Conservation (phyloP, 2,797 vertebrate species). For the Xenentodon cancila region DNA sequence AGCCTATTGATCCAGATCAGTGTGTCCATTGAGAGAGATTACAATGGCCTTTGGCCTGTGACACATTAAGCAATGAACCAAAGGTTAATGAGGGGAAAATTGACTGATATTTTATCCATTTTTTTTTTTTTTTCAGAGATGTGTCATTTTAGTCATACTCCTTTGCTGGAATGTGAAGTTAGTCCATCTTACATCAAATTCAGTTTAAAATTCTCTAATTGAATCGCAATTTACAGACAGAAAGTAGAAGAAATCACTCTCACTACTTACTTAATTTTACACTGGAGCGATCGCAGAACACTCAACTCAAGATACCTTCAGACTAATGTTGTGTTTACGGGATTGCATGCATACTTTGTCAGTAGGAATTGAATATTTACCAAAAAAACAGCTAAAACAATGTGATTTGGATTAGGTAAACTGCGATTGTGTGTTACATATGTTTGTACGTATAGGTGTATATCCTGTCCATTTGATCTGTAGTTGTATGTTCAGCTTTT, state of each 20-base stretch:
- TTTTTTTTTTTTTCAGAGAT: constrained; percentile 30
- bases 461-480: constrained; percentile 32
- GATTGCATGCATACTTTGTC: constrained; percentile 3
- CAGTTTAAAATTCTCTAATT: constrained; percentile 18
- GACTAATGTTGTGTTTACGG: constrained; percentile 8
- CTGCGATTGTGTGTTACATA: background rate
- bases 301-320: too few species aligned
- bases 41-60: constrained; percentile 83
- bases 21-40: constrained; percentile 81
- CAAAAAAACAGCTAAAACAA: background rate
- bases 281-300: too few species aligned
- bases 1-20: constrained; percentile 80
- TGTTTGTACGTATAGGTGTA: constrained; percentile 24
- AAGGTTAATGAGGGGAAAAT: constrained; percentile 78
- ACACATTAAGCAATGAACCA: constrained; percentile 80
- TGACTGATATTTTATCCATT: constrained; percentile 65
- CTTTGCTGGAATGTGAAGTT: constrained; percentile 44
- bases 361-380: constrained; percentile 1
- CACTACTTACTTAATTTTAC: too few species aligned
- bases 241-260: background rate
- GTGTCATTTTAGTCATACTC: too few species aligned
- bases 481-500: constrained; percentile 46
- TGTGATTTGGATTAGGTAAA: too few species aligned
- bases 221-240: background rate
- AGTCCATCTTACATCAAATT: constrained; percentile 47